phyloP scores from a whole-genome alignment of 2,888 invertebrate species.

The Nemoura dubitans region DNA sequence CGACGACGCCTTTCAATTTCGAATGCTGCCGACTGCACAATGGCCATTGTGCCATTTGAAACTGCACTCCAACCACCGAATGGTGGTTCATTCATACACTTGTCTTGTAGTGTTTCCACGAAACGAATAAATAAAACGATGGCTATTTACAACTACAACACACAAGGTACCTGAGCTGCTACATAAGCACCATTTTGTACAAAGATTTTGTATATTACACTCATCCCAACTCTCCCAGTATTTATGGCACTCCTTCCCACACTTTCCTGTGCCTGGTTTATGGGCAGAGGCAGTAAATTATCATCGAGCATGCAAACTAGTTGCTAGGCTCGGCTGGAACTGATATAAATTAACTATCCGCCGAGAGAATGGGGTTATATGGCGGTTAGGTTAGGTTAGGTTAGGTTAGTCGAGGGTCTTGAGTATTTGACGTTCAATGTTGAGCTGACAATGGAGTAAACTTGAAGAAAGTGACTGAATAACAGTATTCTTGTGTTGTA shows the following conservation, averaged over 20 bases:
- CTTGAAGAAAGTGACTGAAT: not conserved
- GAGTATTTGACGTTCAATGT: not conserved
- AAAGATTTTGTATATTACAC: too few species aligned
- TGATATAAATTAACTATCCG: not conserved
- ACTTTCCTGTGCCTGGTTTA: not conserved
- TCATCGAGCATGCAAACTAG: not conserved
- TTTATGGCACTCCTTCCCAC: not conserved
- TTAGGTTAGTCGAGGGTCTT: constrained; percentile 1
- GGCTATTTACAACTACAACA: not conserved
- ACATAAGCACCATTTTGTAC: not conserved
- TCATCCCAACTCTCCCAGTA: not conserved
- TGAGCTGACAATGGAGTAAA: not conserved
- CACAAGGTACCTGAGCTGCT: not conserved
- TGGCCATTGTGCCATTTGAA: not conserved
- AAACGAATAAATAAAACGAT: not conserved
- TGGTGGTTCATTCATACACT: not conserved
- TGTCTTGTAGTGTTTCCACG: not conserved
- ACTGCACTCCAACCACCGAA: not conserved
- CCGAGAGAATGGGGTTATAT: not conserved
- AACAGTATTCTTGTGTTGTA: not conserved
- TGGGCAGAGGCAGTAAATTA: not conserved
- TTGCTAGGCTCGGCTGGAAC: not conserved
- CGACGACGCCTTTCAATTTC: not conserved
- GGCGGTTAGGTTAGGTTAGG: not conserved
- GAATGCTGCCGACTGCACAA: not conserved